These are phyloP conservation scores for Hypomecis atomaria DNA, from an alignment of 2,888 invertebrate species.

Conservation along the genomic window DNA sequence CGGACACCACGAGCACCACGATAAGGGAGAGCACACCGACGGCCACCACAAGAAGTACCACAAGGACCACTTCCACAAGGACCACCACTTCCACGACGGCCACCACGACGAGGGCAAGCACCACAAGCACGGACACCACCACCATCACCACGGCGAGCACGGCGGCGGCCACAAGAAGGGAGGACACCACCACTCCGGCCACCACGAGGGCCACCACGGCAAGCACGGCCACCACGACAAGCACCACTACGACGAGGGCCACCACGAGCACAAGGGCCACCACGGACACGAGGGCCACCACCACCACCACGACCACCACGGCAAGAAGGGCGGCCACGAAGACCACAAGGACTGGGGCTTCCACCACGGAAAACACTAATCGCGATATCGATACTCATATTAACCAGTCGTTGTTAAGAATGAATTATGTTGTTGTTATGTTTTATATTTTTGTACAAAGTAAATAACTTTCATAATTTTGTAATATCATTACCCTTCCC, in stretches of 20 bases:
- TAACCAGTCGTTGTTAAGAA: constrained; percentile 61
- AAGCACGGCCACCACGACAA: constrained; percentile 92
- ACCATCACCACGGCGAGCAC: constrained; percentile 89
- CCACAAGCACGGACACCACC: constrained; percentile 90
- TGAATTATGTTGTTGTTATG: constrained; percentile 65
- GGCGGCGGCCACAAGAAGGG: constrained; percentile 93
- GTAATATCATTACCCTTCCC: constrained; percentile 9
- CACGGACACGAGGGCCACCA: constrained; percentile 91
- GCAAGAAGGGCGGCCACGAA: constrained; percentile 90
- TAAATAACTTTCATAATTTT: constrained; percentile 52
- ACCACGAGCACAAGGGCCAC: constrained; percentile 92
- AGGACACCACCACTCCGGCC: constrained; percentile 90
- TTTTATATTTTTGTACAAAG: constrained; percentile 67
- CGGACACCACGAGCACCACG: constrained; percentile 93
- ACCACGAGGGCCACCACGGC: constrained; percentile 91
- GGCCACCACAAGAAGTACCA: constrained; percentile 94
- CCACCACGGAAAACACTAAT: constrained; percentile 82
- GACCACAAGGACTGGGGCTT: constrained; percentile 90
- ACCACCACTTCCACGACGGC: constrained; percentile 95
- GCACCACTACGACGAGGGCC: constrained; percentile 91
- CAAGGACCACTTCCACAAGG: constrained; percentile 94
- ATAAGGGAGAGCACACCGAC: constrained; percentile 92
- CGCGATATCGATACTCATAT: constrained; percentile 36
- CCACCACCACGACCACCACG: constrained; percentile 89
- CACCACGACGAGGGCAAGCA: constrained; percentile 93